Evolutionary conservation across 2,888 invertebrate genomes (phyloP), one percentile per base, ranked within the genome.

Genomic region (Cheilosia grossa): DNA sequence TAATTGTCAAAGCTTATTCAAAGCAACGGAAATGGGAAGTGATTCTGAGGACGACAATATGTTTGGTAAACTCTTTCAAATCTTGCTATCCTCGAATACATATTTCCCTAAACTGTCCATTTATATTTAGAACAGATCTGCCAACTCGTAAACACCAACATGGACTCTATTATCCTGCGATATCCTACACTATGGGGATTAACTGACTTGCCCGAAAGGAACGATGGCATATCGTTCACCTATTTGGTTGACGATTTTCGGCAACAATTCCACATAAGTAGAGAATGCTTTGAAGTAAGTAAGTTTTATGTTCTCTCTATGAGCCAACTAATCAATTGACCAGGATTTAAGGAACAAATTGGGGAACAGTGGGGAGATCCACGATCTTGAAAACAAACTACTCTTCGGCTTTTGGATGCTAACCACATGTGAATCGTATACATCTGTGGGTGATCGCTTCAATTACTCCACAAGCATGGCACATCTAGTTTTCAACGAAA

Each of bases 311-410:
- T 15, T 9, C 4, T 6, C 9, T 0, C 4, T 10, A 13, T 7
- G 13, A 2, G n/a, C n/a, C 17, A 24, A 49, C 24, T 27, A 15
- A 44, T 21, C n/a, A 19, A 6, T 42, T 27, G 30, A 24, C 2
- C 21, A 80, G 80, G 59, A 66, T 21, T 40, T 80, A n/a, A 10
- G 67, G 19, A 67, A n/a, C 13, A 80, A 80, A 67, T n/a, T 80
- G 15, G 66, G 5, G 27, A 27, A 4, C 13, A 73, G 0, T 4
- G 9, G 2, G 1, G 47, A 27, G 6, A 37, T 61, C 2, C 37
- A n/a, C 7, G 27, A 67, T 30, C 17, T 80, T 0, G 10, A 67
- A n/a, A 73, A 61, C 4, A 80, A 80, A 37, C 53, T 80, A 2
- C 19, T 73, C 10, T 73, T 67, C 2, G 73, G 33, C 4, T 19